Conservation (phyloP, 2,888 invertebrate genomes). For the Thyatira batis region DNA sequence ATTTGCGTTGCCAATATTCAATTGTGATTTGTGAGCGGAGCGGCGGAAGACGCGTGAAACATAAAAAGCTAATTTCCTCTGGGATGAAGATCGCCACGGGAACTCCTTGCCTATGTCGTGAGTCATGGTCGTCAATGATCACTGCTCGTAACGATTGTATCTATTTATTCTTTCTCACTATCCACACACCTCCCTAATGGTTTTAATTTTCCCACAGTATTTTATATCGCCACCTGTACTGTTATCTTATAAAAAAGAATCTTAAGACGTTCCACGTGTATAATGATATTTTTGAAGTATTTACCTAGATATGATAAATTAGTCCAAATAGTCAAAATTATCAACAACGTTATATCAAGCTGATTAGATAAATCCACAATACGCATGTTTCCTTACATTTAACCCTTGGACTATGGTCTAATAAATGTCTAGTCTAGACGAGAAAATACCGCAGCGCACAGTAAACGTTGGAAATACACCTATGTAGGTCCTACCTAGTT, state of each 20-base stretch:
- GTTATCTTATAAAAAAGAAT: not conserved
- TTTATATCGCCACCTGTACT: not conserved
- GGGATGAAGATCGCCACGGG: conserved; percentile 58
- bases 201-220: not conserved
- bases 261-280: not conserved
- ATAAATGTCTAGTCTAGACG: not conserved
- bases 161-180: not conserved
- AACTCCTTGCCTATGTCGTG: conserved; percentile 52
- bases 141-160: conserved; percentile 1
- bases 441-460: not conserved
- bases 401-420: not conserved
- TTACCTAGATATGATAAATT: not conserved
- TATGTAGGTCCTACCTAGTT: no score
- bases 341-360: no score
- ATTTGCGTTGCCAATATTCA: conserved; percentile 61
- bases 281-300: not conserved
- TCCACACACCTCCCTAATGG: not conserved
- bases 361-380: not conserved
- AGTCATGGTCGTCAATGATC: conserved; percentile 34
- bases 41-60: conserved; percentile 56
- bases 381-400: not conserved
- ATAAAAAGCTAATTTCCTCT: conserved; percentile 72
- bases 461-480: not conserved
- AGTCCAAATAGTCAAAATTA: not conserved
- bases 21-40: conserved; percentile 64